Conservation (phyloP, 2,888 invertebrate species). For the Julus scanicus region DNA sequence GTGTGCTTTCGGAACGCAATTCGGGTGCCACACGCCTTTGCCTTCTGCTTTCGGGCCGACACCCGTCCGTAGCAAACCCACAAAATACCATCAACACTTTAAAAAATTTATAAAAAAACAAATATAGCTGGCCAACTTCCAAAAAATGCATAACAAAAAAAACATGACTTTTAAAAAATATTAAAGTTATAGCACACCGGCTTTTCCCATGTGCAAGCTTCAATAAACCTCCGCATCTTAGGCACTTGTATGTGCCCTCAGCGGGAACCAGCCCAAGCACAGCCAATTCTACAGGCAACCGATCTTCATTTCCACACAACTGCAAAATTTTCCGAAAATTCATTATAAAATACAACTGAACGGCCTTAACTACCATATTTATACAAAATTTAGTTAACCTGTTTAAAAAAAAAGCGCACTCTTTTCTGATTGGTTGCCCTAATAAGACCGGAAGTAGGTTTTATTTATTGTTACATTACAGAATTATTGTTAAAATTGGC, state of each 20-base stretch:
- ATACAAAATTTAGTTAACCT: too few relatives aligned
- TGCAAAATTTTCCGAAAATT: too few relatives aligned
- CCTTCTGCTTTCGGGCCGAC: slow-evolving; percentile 7
- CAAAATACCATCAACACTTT: not conserved
- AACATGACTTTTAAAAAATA: not conserved
- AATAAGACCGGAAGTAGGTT: too few relatives aligned
- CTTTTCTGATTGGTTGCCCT: too few relatives aligned
- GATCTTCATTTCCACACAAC: not conserved
- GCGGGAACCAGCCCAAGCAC: not conserved
- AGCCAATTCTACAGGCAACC: not conserved
- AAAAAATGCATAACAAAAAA: not conserved
- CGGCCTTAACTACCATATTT: too few relatives aligned
- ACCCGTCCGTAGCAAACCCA: not conserved
- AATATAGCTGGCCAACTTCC: not conserved
- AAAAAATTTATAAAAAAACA: not conserved
- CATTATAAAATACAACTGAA: too few relatives aligned
- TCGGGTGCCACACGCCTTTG: not conserved
- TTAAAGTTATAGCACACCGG: not conserved
- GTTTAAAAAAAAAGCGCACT: too few relatives aligned
- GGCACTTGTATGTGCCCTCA: not conserved
- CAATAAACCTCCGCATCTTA: not conserved
- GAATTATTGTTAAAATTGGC: too few relatives aligned
- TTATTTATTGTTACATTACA: too few relatives aligned
- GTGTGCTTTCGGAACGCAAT: slow-evolving; percentile 5
- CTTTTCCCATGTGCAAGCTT: not conserved